Evolutionary conservation across 2,888 invertebrate genomes (phyloP).

Genomic region (Schizotus pectinicornis): DNA sequence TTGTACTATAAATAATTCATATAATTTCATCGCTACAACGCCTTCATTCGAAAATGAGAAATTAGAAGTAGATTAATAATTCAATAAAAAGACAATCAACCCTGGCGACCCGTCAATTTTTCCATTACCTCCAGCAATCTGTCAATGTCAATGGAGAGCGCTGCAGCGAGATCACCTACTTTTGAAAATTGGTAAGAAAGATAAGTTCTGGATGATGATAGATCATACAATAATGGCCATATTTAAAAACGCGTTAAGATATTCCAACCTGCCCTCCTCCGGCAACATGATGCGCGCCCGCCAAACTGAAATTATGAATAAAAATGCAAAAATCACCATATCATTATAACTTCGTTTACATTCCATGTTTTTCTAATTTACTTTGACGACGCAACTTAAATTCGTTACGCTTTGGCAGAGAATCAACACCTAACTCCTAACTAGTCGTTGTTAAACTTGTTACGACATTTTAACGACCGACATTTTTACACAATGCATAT

Average conservation of each 20-base stretch:
- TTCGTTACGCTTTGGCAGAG: conserved; percentile 13
- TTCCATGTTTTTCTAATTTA: conserved; percentile 34
- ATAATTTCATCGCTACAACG: not conserved
- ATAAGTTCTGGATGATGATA: conserved; percentile 33
- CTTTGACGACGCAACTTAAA: conserved; percentile 9
- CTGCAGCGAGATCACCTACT: conserved; percentile 6
- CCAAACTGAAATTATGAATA: conserved; percentile 36
- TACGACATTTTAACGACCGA: conserved; percentile 10
- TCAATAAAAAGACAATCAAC: conserved; percentile 24
- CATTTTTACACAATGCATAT: conserved; percentile 1
- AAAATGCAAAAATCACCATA: conserved; percentile 39
- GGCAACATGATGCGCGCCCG: conserved; percentile 16
- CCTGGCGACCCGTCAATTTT: conserved; percentile 23
- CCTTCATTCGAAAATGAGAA: conserved; percentile 3
- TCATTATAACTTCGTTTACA: conserved; percentile 41
- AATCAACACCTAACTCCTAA: conserved; percentile 18
- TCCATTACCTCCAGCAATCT: conserved; percentile 21
- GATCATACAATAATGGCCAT: conserved; percentile 36
- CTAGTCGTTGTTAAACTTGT: conserved; percentile 16
- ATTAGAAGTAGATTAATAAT: conserved; percentile 23
- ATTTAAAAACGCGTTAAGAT: conserved; percentile 35
- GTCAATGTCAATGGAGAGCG: conserved; percentile 13
- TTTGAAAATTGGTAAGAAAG: conserved; percentile 12
- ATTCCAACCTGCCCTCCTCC: conserved; percentile 16
- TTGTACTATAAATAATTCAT: conserved; percentile 13